These are phyloP conservation scores for Phaenicophaeus curvirostris DNA, from an alignment of 2,797 vertebrate genomes.

Conservation along the genomic window DNA sequence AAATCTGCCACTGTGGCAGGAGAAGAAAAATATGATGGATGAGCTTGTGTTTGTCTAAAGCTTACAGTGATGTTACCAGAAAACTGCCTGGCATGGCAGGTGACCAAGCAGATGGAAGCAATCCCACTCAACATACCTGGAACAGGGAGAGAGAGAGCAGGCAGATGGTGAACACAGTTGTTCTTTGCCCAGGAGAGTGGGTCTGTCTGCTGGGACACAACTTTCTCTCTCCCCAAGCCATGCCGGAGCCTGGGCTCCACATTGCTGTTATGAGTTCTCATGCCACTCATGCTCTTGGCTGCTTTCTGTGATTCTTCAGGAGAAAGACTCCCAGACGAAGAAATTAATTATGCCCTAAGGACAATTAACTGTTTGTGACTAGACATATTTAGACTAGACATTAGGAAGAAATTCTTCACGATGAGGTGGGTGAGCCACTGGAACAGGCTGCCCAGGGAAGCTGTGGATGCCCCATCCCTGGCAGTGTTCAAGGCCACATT, in stretches of 20 bases:
- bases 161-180: neutral
- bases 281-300: neutral
- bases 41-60: neutral
- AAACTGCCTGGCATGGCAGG: neutral
- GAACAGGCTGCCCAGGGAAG: too few relatives aligned
- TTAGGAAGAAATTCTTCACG: too few relatives aligned
- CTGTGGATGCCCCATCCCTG: too few relatives aligned
- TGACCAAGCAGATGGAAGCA: neutral
- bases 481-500: too few relatives aligned
- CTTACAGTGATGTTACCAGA: neutral
- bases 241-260: neutral
- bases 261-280: neutral
- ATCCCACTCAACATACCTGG: accelerated
- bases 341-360: neutral
- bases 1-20: neutral
- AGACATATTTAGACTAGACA: too few relatives aligned
- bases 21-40: neutral
- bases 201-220: neutral
- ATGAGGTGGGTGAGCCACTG: too few relatives aligned
- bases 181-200: neutral
- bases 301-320: neutral
- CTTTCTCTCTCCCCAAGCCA: neutral
- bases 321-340: neutral
- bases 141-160: neutral
- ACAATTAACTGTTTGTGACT: neutral